These are phyloP conservation scores for Alexandromys fortis DNA, from an alignment of 2,113 vertebrate genomes.

Conservation along the genomic window DNA sequence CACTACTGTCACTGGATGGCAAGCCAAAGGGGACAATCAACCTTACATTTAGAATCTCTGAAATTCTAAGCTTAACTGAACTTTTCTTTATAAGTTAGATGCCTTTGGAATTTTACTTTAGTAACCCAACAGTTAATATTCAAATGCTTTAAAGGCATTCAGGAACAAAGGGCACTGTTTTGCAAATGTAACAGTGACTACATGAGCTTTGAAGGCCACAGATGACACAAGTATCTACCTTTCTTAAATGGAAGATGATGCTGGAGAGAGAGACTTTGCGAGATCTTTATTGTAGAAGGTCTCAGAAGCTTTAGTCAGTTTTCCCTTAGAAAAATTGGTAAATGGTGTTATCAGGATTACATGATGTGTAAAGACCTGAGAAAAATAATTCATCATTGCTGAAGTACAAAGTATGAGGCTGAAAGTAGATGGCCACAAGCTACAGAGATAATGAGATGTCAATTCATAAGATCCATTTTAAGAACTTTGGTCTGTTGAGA, in stretches of 20 bases:
- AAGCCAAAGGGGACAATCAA: neutral
- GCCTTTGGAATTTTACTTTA: neutral
- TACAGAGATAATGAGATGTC: no score
- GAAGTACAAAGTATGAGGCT: no score
- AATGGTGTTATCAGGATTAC: no score
- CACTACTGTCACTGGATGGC: rapidly evolving
- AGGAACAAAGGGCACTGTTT: neutral
- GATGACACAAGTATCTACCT: rapidly evolving
- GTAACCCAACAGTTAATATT: neutral
- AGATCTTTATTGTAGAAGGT: no score
- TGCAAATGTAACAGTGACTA: neutral
- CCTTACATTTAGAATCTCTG: neutral
- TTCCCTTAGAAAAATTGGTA: no score
- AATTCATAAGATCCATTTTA: no score
- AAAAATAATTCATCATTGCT: no score
- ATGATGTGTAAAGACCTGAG: no score
- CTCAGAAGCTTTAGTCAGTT: no score
- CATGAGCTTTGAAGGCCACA: neutral
- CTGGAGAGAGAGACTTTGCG: no score
- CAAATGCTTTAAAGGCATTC: rapidly evolving
- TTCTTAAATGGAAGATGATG: neutral
- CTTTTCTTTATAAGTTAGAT: neutral
- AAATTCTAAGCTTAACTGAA: neutral
- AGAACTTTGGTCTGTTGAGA: no score
- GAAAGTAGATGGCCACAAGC: no score